These are phyloP conservation scores for Cyclina sinensis DNA, from an alignment of 1,140 invertebrate genomes.

Conservation along the genomic window DNA sequence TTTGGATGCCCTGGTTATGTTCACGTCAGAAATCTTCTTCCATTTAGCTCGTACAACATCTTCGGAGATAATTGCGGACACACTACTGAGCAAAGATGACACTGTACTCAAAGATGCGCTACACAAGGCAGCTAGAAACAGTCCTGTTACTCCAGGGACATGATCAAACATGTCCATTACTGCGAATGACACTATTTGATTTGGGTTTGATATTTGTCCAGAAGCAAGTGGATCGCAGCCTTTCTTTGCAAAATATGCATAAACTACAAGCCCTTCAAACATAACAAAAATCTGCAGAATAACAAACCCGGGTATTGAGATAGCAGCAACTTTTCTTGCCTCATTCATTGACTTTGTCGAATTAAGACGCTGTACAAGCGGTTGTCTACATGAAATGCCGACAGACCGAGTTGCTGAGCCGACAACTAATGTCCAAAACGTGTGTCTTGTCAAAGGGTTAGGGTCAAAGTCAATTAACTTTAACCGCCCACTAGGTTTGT, in stretches of 20 bases:
- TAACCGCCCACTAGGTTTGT: constrained; percentile 17
- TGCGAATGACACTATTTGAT: constrained; percentile 43
- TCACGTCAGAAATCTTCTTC: background rate
- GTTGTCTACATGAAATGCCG: constrained; percentile 14
- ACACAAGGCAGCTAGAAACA: constrained; percentile 39
- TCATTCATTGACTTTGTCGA: constrained; percentile 35
- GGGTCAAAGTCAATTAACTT: constrained; percentile 50
- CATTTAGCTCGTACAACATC: background rate
- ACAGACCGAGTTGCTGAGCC: background rate
- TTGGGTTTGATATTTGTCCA: constrained; percentile 47
- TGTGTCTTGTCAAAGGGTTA: constrained; percentile 25
- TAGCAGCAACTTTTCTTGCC: constrained; percentile 36
- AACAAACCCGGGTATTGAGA: constrained; percentile 24
- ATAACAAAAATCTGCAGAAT: constrained; percentile 11
- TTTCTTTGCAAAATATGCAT: constrained; percentile 50
- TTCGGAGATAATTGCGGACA: constrained; percentile 35
- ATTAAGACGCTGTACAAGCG: constrained; percentile 36
- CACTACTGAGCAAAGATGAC: constrained; percentile 36
- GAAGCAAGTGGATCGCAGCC: constrained; percentile 58
- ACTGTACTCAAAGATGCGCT: constrained; percentile 53
- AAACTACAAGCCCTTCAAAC: constrained; percentile 38
- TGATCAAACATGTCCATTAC: constrained; percentile 47
- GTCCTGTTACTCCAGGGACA: constrained; percentile 35
- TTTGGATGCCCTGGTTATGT: constrained; percentile 21
- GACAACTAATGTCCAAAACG: constrained; percentile 49